phyloP scores from a whole-genome alignment of 2,797 vertebrate genomes.

The Sebastes hubbsi region DNA sequence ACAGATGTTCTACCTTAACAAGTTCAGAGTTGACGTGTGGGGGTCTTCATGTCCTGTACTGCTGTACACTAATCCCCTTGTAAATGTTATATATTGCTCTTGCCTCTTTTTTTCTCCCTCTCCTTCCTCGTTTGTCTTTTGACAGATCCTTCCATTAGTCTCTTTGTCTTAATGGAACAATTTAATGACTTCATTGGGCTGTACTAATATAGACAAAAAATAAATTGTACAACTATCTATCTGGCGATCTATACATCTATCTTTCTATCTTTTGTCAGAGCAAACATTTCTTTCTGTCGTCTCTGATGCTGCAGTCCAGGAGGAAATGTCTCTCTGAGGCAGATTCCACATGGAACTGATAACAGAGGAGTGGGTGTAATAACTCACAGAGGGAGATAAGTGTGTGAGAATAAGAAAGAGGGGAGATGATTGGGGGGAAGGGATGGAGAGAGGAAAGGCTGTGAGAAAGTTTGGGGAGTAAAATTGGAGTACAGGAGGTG shows the following conservation, averaged over 20 bases:
- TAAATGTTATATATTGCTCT: constrained; percentile 54
- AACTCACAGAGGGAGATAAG: constrained; percentile 51
- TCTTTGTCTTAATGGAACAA: constrained; percentile 11
- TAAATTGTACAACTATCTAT: not conserved
- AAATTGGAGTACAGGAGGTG: not conserved
- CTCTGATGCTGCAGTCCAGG: constrained; percentile 2
- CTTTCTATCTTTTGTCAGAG: not conserved
- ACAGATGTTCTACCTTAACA: constrained; percentile 75
- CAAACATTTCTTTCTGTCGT: not conserved
- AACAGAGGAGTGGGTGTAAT: constrained; percentile 40
- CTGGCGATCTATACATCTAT: not conserved
- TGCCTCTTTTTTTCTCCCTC: not conserved
- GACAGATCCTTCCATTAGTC: not conserved
- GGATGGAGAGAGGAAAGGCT: not conserved
- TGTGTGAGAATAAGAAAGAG: constrained; percentile 28
- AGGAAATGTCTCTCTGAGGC: constrained; percentile 37
- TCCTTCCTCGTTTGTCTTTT: not conserved
- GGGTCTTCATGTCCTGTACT: constrained; percentile 55
- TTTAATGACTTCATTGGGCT: not conserved
- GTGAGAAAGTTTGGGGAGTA: constrained; percentile 13
- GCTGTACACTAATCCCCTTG: constrained; percentile 67
- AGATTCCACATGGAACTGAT: constrained; percentile 42
- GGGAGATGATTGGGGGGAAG: not conserved
- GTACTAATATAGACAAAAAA: not conserved
- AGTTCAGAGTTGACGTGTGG: constrained; percentile 67